phyloP scores from a whole-genome alignment of 2,888 invertebrate genomes.

The Eledone cirrhosa region DNA sequence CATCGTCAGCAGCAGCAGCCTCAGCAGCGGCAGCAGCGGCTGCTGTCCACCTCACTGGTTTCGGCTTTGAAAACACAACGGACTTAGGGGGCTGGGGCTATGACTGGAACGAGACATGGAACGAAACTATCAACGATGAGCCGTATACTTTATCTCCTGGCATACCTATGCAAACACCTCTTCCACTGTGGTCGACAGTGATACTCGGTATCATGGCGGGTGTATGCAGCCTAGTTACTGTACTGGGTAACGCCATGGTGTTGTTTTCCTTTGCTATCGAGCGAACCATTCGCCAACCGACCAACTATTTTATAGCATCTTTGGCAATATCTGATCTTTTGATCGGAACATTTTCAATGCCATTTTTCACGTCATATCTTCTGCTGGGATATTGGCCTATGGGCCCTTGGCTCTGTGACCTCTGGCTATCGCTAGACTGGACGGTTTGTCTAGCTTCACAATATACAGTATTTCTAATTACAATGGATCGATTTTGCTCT shows the following conservation, averaged over 20 bases:
- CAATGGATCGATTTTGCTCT: slow-evolving; percentile 97
- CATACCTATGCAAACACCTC: slow-evolving; percentile 61
- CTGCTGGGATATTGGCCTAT: slow-evolving; percentile 96
- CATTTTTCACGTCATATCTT: slow-evolving; percentile 97
- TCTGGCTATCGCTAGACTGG: slow-evolving; percentile 99
- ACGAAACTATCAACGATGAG: not conserved
- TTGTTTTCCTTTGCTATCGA: slow-evolving; percentile 94
- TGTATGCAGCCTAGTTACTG: slow-evolving; percentile 88
- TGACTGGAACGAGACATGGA: not conserved
- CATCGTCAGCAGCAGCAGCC: slow-evolving; percentile 7
- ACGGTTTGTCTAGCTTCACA: slow-evolving; percentile 98
- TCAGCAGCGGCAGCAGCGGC: not conserved
- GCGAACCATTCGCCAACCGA: slow-evolving; percentile 88
- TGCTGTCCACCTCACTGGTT: slow-evolving; percentile 14
- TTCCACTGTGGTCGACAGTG: slow-evolving; percentile 88
- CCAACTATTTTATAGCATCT: slow-evolving; percentile 99
- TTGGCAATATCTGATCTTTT: slow-evolving; percentile 96
- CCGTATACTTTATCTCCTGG: not conserved
- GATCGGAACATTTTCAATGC: slow-evolving; percentile 98
- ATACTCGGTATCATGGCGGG: slow-evolving; percentile 87
- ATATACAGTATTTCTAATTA: slow-evolving; percentile 97
- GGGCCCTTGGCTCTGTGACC: slow-evolving; percentile 93
- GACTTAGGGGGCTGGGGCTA: not conserved
- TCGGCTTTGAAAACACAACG: not conserved
- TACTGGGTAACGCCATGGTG: slow-evolving; percentile 94